Evolutionary conservation across 2,797 vertebrate genomes (phyloP).

Genomic region (Eospalax fontanierii): DNA sequence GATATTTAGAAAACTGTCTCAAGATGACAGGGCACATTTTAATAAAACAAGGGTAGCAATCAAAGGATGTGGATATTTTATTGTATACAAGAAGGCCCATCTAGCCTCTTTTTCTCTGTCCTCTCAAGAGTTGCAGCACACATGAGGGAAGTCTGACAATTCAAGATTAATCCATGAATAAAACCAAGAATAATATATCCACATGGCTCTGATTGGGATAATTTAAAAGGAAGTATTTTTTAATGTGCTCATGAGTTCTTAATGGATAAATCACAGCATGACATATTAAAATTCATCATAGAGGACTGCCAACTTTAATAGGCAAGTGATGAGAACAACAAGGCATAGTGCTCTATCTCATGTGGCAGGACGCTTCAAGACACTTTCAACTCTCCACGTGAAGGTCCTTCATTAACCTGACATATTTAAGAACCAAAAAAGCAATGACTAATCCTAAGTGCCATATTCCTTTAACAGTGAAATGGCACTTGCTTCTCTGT

Average conservation of each 20-base stretch:
- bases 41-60: background rate
- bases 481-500: background rate
- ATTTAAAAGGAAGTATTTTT: constrained; percentile 42
- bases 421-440: constrained; percentile 31
- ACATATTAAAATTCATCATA: background rate
- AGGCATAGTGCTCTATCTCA: background rate
- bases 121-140: background rate
- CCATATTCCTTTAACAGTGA: background rate
- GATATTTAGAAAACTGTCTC: constrained; percentile 35
- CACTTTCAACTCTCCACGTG: background rate
- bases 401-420: background rate
- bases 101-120: background rate
- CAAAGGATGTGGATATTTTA: background rate
- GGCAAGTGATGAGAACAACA: background rate
- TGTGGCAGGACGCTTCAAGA: background rate
- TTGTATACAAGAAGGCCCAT: background rate
- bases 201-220: background rate
- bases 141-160: background rate
- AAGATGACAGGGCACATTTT: background rate
- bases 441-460: background rate
- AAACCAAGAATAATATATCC: constrained; percentile 38
- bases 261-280: background rate
- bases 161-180: background rate
- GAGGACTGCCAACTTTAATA: background rate
- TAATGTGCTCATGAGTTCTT: constrained; percentile 14